These are phyloP conservation scores for Aepyceros melampus DNA, from an alignment of 2,113 vertebrate genomes.

Conservation along the genomic window DNA sequence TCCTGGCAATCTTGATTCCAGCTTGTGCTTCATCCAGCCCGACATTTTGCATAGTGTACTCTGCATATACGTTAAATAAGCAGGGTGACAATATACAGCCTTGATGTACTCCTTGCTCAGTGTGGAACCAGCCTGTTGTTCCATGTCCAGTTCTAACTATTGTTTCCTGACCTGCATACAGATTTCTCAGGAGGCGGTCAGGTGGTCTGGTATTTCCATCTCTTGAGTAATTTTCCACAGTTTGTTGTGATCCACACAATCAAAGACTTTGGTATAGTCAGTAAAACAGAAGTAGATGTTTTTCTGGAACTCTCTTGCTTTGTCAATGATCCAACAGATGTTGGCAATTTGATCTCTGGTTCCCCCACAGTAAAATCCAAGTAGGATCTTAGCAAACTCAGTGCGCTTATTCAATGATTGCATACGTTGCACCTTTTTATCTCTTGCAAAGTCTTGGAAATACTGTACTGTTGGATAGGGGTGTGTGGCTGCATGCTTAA, in stretches of 20 bases:
- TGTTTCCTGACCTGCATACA: neutral
- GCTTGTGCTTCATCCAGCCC: neutral
- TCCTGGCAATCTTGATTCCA: neutral
- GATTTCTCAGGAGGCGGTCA: neutral
- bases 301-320: neutral
- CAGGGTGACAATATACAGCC: neutral
- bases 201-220: neutral
- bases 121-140: neutral
- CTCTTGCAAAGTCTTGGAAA: neutral
- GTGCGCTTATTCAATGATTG: fast-evolving
- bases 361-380: neutral
- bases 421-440: neutral
- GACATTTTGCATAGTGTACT: fast-evolving
- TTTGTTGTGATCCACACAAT: neutral
- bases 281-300: neutral
- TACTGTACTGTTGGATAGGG: neutral
- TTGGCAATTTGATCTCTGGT: neutral
- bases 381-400: neutral
- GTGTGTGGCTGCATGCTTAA: neutral
- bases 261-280: neutral
- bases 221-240: neutral
- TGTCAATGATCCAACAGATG: neutral
- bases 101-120: neutral
- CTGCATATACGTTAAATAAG: neutral
- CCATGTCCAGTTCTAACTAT: neutral